phyloP scores from a whole-genome alignment of 1,140 invertebrate genomes.

The Gonioctena quinquepunctata region DNA sequence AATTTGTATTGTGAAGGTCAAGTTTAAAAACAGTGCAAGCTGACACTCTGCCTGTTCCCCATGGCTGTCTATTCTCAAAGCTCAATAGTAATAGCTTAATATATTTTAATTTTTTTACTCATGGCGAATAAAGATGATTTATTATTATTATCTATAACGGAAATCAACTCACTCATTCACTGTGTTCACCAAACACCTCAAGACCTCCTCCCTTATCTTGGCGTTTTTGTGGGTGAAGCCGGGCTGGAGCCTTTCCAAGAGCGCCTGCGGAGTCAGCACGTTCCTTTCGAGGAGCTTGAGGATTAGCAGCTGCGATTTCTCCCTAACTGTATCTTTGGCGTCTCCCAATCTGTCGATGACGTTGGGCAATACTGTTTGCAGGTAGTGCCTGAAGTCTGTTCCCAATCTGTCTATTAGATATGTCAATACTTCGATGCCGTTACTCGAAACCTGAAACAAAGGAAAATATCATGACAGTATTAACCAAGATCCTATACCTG shows the following conservation, averaged over 20 bases:
- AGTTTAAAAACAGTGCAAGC: too few relatives aligned
- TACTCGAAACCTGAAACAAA: constrained; percentile 80
- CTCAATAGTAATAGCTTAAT: too few relatives aligned
- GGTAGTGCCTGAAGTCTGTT: constrained; percentile 84
- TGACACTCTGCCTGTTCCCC: too few relatives aligned
- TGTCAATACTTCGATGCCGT: constrained; percentile 85
- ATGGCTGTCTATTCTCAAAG: too few relatives aligned
- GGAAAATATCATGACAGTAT: too few relatives aligned
- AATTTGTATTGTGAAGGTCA: too few relatives aligned
- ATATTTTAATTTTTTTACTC: too few relatives aligned
- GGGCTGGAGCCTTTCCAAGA: constrained; percentile 76
- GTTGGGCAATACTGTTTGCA: constrained; percentile 81
- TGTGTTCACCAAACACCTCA: constrained; percentile 76
- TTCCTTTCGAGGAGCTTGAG: constrained; percentile 79
- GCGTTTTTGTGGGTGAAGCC: constrained; percentile 85
- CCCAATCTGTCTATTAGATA: constrained; percentile 84
- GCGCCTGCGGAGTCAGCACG: constrained; percentile 75
- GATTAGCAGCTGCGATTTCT: constrained; percentile 79
- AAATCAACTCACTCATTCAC: constrained; percentile 78
- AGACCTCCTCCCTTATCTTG: constrained; percentile 82
- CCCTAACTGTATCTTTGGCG: constrained; percentile 81
- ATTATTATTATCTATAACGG: too few relatives aligned
- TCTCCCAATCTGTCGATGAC: constrained; percentile 84
- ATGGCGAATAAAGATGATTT: too few relatives aligned
- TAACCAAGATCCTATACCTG: too few relatives aligned